phyloP scores from a whole-genome alignment of 2,888 invertebrate genomes.

The Diarsia mendica region DNA sequence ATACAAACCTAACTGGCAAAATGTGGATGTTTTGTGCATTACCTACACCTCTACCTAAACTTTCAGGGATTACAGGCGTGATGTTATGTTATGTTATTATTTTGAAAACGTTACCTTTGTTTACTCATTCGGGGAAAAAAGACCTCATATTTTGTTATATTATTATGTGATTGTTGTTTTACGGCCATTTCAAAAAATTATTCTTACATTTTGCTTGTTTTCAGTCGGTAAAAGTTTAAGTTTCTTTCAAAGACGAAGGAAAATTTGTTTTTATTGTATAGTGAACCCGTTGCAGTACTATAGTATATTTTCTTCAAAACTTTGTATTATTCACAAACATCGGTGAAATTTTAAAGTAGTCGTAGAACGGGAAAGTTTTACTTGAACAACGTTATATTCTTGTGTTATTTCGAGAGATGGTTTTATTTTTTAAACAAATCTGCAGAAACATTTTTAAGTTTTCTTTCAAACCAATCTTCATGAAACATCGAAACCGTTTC shows the following conservation, averaged over 20 bases:
- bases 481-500: neutral
- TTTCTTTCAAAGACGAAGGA: neutral
- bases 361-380: conserved; percentile 31
- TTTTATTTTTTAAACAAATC: neutral
- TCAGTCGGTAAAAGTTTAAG: neutral
- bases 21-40: too few relatives aligned
- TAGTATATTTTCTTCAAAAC: conserved; percentile 40
- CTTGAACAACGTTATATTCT: conserved; percentile 4
- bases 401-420: neutral
- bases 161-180: neutral
- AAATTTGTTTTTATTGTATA: conserved; percentile 20
- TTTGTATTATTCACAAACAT: conserved; percentile 30
- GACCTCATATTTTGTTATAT: too few relatives aligned
- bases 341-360: conserved; percentile 28
- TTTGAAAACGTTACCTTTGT: neutral
- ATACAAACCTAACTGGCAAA: too few relatives aligned
- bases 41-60: too few relatives aligned
- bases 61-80: too few relatives aligned
- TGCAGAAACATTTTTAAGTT: neutral
- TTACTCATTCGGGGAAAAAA: neutral
- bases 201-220: neutral
- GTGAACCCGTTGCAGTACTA: conserved; percentile 24
- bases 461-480: neutral
- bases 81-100: neutral
- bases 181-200: neutral